These are phyloP conservation scores for Scaptomyza caliginosa DNA, from an alignment of 2,888 invertebrate species.

Conservation along the genomic window DNA sequence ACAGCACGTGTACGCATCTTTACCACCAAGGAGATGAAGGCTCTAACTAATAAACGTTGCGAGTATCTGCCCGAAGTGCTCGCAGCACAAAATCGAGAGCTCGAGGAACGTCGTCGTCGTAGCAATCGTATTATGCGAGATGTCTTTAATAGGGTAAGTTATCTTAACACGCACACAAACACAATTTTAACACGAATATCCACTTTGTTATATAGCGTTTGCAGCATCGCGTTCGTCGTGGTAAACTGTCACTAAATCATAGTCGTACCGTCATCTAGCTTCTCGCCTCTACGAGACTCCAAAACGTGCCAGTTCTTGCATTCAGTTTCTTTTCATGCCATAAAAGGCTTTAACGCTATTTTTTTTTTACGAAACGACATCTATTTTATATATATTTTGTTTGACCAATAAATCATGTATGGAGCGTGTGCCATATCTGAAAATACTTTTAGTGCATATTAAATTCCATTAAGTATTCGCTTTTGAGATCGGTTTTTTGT, in stretches of 20 bases:
- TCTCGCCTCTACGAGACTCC: not conserved
- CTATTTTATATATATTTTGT: conserved; percentile 8
- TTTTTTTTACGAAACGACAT: not conserved
- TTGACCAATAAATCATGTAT: conserved; percentile 29
- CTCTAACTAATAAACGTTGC: conserved; percentile 87
- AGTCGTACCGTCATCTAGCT: conserved; percentile 81
- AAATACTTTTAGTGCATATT: not conserved
- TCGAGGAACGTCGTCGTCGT: conserved; percentile 87
- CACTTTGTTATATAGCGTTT: conserved; percentile 73
- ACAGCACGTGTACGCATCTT: conserved; percentile 85
- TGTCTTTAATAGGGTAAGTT: conserved; percentile 89
- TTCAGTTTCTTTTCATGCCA: too few relatives aligned
- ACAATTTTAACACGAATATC: not conserved
- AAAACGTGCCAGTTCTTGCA: conserved; percentile 5
- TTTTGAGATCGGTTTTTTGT: conserved; percentile 40
- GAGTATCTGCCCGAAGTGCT: conserved; percentile 89
- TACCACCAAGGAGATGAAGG: conserved; percentile 86
- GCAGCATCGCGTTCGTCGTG: conserved; percentile 81
- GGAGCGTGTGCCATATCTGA: not conserved
- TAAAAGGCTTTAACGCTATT: too few relatives aligned
- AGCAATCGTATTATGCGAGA: conserved; percentile 90
- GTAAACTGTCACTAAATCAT: conserved; percentile 81
- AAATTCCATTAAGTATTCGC: not conserved
- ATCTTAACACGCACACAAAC: too few relatives aligned
- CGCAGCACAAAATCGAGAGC: conserved; percentile 86